Evolutionary conservation across 2,113 vertebrate species (phyloP).

Genomic region (Malaclemys terrapin): DNA sequence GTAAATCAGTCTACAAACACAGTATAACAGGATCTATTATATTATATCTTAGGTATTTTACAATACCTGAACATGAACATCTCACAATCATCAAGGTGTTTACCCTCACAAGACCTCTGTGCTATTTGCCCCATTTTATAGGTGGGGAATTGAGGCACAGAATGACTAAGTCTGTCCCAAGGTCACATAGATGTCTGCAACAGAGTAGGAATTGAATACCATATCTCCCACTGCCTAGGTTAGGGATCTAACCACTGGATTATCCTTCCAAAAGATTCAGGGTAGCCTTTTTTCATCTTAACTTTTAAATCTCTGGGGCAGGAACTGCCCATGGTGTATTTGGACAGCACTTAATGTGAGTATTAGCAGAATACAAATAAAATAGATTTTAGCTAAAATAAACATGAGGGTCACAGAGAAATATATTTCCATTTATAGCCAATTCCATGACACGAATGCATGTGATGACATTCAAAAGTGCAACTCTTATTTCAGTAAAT

Average conservation of each 20-base stretch:
- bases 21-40: background rate
- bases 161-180: background rate
- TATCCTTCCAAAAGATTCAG: background rate
- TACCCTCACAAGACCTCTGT: background rate
- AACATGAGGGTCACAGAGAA: background rate
- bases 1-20: background rate
- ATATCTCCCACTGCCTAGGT: background rate
- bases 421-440: background rate
- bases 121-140: background rate
- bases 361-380: background rate
- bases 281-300: background rate
- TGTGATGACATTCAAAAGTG: background rate
- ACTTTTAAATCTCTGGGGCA: conserved; percentile 4
- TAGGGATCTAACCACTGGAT: background rate
- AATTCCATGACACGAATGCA: background rate
- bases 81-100: background rate
- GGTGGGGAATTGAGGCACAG: background rate
- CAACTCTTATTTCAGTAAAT: background rate
- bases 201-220: background rate
- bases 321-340: background rate
- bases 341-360: background rate
- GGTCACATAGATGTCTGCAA: background rate
- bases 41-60: background rate
- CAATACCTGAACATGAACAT: background rate
- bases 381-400: background rate